Percentiles rank a stretch among this genome's conserved stretches.
Conservation (phyloP, 2,888 invertebrate genomes). For the Microctonus brassicae region DNA sequence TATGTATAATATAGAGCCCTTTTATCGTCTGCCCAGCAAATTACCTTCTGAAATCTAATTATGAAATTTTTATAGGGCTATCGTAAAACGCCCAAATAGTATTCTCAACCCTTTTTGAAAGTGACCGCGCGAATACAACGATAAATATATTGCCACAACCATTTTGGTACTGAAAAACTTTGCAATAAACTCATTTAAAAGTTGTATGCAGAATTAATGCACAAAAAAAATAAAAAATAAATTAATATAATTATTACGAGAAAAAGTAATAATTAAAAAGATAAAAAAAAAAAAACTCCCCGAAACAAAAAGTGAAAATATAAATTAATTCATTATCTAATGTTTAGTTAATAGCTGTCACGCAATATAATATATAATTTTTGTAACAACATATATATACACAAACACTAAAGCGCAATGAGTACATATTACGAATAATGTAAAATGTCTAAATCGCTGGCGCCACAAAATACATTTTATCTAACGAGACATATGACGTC, state of each 20-base stretch:
- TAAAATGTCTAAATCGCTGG: neutral
- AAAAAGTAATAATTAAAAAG: no score
- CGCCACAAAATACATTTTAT: slow-evolving; percentile 9
- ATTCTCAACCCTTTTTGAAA: slow-evolving; percentile 12
- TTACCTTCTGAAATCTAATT: slow-evolving; percentile 69
- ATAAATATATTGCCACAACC: neutral
- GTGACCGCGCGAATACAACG: neutral
- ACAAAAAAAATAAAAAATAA: neutral
- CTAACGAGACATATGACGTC: slow-evolving; percentile 39
- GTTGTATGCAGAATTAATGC: no score
- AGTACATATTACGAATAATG: neutral
- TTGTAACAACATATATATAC: neutral
- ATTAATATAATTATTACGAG: no score
- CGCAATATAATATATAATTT: slow-evolving; percentile 2
- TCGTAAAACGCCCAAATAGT: slow-evolving; percentile 64
- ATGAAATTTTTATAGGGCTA: slow-evolving; percentile 69
- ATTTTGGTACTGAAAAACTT: neutral
- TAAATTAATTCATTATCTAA: neutral
- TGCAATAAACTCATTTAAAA: neutral
- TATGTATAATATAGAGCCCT: slow-evolving; percentile 14
- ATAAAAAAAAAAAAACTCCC: neutral
- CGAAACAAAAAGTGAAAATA: neutral
- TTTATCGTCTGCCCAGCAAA: slow-evolving; percentile 56
- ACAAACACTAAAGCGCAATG: slow-evolving; percentile 7
- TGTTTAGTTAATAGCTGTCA: neutral